These are phyloP conservation scores for Hydractinia symbiolongicarpus DNA, from an alignment of 30 jellyfish, hydroid and myxozoan species.

Conservation along the genomic window DNA sequence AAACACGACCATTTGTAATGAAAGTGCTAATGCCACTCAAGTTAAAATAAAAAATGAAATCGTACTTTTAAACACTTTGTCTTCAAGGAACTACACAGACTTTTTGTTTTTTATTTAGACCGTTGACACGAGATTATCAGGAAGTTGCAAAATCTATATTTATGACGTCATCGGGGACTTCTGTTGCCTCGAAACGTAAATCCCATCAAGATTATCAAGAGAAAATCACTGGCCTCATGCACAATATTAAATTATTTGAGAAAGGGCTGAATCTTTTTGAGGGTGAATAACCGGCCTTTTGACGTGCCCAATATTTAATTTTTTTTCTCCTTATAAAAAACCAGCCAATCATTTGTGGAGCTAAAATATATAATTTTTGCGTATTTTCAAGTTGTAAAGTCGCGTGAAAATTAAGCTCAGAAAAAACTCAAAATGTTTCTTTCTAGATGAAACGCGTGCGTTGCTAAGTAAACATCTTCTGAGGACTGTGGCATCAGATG, in stretches of 20 bases:
- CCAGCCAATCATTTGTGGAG: too few species aligned
- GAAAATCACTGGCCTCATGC: conserved; percentile 60
- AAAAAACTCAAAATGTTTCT: not conserved
- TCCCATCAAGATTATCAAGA: conserved; percentile 71
- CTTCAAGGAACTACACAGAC: not conserved
- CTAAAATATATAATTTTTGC: too few species aligned
- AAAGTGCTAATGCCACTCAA: too few species aligned
- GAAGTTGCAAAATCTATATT: conserved; percentile 68
- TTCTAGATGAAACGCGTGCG: conserved; percentile 50
- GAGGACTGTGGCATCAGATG: conserved; percentile 62
- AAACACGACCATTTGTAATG: too few species aligned
- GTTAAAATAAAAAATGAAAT: too few species aligned
- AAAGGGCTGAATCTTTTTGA: conserved; percentile 62
- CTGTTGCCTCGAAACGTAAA: conserved; percentile 27
- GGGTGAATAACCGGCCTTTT: conserved; percentile 26
- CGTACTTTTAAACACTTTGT: not conserved
- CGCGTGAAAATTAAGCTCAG: too few species aligned
- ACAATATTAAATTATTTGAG: conserved; percentile 52
- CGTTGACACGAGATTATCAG: conserved; percentile 59
- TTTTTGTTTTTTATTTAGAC: conserved; percentile 29
- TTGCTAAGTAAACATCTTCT: conserved; percentile 58
- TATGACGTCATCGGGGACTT: conserved; percentile 46
- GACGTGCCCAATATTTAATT: not conserved
- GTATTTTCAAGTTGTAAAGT: not conserved
- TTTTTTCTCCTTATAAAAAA: not conserved